These are phyloP conservation scores for Paratilapia polleni DNA, from an alignment of 2,113 vertebrate species.

Conservation along the genomic window DNA sequence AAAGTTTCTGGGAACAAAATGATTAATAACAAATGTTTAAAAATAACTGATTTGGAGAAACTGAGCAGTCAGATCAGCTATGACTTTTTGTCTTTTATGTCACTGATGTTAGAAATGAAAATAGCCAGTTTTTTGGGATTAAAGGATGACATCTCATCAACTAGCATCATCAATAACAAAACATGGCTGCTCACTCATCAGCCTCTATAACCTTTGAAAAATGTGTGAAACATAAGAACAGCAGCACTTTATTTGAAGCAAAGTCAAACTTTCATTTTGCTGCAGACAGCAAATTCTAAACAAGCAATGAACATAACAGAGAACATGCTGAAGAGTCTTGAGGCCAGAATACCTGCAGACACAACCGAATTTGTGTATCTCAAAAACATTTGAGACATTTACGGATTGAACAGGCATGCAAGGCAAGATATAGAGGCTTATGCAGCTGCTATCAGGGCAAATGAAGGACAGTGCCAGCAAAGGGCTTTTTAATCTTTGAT, in stretches of 20 bases:
- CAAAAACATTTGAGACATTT: constrained; percentile 9
- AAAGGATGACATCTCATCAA: not conserved
- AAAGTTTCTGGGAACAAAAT: not conserved
- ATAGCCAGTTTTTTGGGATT: not conserved
- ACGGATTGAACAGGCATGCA: not conserved
- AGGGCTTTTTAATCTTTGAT: constrained; percentile 4
- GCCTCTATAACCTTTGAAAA: not conserved
- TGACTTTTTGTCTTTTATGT: accelerated
- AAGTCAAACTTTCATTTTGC: constrained; percentile 13
- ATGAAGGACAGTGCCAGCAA: constrained; percentile 15
- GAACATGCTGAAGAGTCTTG: not conserved
- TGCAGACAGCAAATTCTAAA: constrained; percentile 10
- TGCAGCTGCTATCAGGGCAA: constrained; percentile 15
- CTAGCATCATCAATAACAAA: not conserved
- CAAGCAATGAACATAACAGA: constrained; percentile 4
- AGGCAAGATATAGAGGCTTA: constrained; percentile 9
- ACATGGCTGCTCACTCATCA: not conserved
- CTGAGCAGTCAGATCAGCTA: not conserved
- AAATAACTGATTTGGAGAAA: not conserved
- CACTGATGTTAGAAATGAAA: accelerated
- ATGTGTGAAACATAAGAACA: not conserved
- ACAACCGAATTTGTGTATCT: not conserved
- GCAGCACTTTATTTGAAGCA: constrained; percentile 7
- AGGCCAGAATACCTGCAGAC: constrained; percentile 17
- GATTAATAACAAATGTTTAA: not conserved